phyloP scores from a whole-genome alignment of 2,113 vertebrate genomes.

The Antechinus stuartii region DNA sequence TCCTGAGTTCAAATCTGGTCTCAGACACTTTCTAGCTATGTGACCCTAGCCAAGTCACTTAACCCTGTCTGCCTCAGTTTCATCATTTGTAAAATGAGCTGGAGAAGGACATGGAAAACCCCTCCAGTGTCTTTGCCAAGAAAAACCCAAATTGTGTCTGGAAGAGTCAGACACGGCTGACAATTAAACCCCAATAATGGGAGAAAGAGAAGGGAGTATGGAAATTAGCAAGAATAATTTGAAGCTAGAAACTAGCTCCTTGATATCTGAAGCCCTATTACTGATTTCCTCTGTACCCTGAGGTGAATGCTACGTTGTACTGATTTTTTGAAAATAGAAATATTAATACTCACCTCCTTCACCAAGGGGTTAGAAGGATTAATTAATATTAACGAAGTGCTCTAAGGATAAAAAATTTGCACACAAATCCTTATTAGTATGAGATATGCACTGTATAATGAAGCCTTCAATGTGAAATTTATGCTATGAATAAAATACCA shows the following conservation, averaged over 20 bases:
- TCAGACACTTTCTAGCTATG: too few species aligned
- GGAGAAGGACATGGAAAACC: not conserved
- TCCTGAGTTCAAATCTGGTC: too few species aligned
- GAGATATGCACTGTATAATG: constrained; percentile 32
- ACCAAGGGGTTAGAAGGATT: not conserved
- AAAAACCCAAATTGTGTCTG: not conserved
- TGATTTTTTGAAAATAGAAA: not conserved
- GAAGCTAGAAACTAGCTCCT: not conserved
- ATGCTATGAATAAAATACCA: not conserved
- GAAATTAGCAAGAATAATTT: constrained; percentile 4
- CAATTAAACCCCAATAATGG: not conserved
- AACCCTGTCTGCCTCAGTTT: not conserved
- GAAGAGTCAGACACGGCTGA: not conserved
- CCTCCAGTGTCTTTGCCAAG: not conserved
- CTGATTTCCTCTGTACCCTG: not conserved
- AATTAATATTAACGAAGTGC: constrained; percentile 40
- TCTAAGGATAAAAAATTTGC: constrained; percentile 37
- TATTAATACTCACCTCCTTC: constrained; percentile 1
- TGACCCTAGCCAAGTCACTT: not conserved
- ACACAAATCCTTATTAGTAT: constrained; percentile 40
- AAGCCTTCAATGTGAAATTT: constrained; percentile 11
- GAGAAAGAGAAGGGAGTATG: not conserved
- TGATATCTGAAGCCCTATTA: not conserved
- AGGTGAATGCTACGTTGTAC: not conserved
- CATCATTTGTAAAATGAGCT: not conserved